Evolutionary conservation across 2,113 vertebrate species (phyloP).

Genomic region (Craseonycteris thonglongyai): DNA sequence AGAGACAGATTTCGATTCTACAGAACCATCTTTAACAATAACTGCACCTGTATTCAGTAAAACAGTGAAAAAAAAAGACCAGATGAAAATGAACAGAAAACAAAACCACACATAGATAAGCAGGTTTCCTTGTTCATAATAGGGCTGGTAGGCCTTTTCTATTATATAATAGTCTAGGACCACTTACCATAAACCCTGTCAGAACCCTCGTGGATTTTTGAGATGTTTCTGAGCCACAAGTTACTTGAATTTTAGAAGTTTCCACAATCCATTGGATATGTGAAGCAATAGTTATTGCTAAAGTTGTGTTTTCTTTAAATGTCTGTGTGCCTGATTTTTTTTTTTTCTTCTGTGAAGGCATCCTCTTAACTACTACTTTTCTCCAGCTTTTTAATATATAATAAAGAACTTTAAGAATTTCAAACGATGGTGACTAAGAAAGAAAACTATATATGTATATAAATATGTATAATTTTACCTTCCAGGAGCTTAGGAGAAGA

Average conservation of each 20-base stretch:
- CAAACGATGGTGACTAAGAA: neutral
- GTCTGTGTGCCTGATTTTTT: neutral
- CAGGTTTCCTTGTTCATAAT: neutral
- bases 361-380: neutral
- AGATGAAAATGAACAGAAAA: neutral
- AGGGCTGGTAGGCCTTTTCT: neutral
- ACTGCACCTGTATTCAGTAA: neutral
- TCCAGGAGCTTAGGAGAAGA: constrained; percentile 85
- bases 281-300: neutral
- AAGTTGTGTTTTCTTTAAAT: neutral
- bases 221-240: neutral
- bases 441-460: neutral
- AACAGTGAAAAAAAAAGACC: neutral
- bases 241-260: neutral
- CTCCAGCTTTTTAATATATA: neutral
- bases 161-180: too few relatives aligned
- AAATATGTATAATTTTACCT: neutral
- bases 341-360: neutral
- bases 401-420: neutral
- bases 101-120: neutral
- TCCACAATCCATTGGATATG: neutral
- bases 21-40: neutral
- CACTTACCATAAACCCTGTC: neutral
- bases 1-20: neutral
- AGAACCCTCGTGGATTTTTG: neutral